Evolutionary conservation across 2,797 vertebrate genomes (phyloP).

Genomic region (Falco novaeseelandiae): DNA sequence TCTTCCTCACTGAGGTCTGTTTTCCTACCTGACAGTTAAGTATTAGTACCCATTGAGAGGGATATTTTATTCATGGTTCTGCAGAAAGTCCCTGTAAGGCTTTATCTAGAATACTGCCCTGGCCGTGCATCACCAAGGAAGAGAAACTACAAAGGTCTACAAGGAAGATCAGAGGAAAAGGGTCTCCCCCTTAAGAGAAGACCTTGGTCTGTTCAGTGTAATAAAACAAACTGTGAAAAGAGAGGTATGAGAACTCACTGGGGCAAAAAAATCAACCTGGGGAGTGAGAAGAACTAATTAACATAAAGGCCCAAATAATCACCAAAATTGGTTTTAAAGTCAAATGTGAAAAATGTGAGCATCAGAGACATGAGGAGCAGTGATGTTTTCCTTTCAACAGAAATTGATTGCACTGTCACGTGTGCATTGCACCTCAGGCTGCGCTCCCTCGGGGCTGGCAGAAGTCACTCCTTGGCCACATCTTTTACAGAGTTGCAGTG

Average conservation of each 20-base stretch:
- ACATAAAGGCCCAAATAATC: not conserved
- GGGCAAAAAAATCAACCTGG: not conserved
- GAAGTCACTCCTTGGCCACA: not conserved
- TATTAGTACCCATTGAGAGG: not conserved
- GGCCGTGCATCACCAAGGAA: not conserved
- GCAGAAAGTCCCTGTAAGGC: not conserved
- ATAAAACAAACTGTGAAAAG: not conserved
- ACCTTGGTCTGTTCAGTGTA: not conserved
- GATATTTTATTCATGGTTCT: not conserved
- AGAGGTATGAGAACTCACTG: not conserved
- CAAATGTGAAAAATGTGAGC: not conserved
- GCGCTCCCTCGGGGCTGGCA: not conserved
- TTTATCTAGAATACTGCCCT: not conserved
- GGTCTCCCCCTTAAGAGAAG: not conserved
- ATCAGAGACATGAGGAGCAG: not conserved
- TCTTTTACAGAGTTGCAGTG: not conserved
- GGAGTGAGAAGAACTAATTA: not conserved
- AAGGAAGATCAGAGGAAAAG: not conserved
- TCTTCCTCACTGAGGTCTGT: not conserved
- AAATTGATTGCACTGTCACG: rapidly evolving
- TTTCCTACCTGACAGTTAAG: not conserved
- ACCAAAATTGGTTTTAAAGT: not conserved
- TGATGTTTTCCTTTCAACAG: not conserved
- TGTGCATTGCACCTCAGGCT: not conserved
- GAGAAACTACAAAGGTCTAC: not conserved